phyloP scores from a whole-genome alignment of 2,113 vertebrate species.

The Octodon degus region DNA sequence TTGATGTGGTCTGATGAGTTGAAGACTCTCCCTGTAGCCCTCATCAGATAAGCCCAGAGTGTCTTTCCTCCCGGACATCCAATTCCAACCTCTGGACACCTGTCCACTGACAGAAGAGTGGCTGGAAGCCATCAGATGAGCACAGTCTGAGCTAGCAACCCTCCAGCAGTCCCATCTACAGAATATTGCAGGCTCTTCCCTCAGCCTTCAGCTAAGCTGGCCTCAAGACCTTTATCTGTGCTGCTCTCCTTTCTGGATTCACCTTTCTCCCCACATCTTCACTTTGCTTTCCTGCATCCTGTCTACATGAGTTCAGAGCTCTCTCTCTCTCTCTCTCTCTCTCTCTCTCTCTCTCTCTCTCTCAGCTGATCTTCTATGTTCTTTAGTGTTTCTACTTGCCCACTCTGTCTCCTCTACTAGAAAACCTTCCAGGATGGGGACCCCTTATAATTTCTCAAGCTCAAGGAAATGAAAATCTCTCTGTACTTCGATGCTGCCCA shows the following conservation, averaged over 20 bases:
- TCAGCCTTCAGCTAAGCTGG: not conserved
- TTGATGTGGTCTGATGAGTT: not conserved
- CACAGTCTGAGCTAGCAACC: not conserved
- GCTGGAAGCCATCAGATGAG: not conserved
- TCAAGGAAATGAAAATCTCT: not conserved
- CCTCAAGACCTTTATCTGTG: not conserved
- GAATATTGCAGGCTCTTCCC: not conserved
- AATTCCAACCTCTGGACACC: not conserved
- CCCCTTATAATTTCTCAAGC: not conserved
- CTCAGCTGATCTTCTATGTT: not conserved
- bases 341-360: not conserved
- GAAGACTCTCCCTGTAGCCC: not conserved
- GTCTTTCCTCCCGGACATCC: not conserved
- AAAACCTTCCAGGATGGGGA: not conserved
- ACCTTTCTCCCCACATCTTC: not conserved
- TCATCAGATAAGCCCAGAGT: not conserved
- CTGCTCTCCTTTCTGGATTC: not conserved
- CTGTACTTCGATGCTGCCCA: not conserved
- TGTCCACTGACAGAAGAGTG: not conserved
- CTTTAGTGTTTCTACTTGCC: constrained; percentile 25
- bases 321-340: not conserved
- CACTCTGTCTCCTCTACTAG: not conserved
- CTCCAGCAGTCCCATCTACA: not conserved
- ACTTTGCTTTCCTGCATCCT: not conserved
- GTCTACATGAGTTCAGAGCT: not conserved